Percentiles rank a stretch among this genome's conserved stretches.
Evolutionary conservation across 92 coral and sea anemone genomes (phyloP).

Genomic region (Nematostella vectensis): DNA sequence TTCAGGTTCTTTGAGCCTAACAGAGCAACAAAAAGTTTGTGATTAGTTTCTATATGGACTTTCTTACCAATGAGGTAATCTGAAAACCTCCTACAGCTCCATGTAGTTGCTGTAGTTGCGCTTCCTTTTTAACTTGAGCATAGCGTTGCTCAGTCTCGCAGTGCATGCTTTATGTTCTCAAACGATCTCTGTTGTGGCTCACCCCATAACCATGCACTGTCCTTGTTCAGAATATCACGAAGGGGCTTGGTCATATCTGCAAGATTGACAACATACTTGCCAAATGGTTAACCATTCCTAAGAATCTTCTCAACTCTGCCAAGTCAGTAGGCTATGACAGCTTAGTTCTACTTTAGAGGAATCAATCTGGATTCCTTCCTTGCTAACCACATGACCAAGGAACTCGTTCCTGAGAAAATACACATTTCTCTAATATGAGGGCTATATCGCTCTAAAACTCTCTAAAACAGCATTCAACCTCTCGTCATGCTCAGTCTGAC

Average conservation of each 20-base stretch:
- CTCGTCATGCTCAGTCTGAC: constrained; percentile 16
- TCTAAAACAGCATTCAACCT: constrained; percentile 10
- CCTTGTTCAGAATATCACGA: constrained; percentile 10
- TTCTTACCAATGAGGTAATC: constrained; percentile 33
- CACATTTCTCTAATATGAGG: constrained; percentile 14
- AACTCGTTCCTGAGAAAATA: constrained; percentile 7
- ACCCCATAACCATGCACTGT: constrained; percentile 16
- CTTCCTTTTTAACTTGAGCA: constrained; percentile 33
- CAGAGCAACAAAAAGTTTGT: constrained; percentile 31
- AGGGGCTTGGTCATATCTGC: constrained; percentile 14
- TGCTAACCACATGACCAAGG: constrained; percentile 16
- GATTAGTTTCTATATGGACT: constrained; percentile 27
- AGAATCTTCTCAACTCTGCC: constrained; percentile 5
- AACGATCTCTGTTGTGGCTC: constrained; percentile 16
- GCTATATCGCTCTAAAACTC: constrained; percentile 10
- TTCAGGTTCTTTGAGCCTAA: constrained; percentile 30
- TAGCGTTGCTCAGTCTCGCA: constrained; percentile 26
- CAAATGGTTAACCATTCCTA: constrained; percentile 2
- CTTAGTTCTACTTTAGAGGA: constrained; percentile 12
- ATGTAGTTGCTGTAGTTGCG: constrained; percentile 24
- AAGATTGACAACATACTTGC: constrained; percentile 2
- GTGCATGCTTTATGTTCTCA: constrained; percentile 1
- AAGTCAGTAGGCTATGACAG: not conserved
- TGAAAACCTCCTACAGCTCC: constrained; percentile 27
- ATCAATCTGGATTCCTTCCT: constrained; percentile 12